Conservation (phyloP, 2,797 vertebrate species). For the Benthosema pterotum region DNA sequence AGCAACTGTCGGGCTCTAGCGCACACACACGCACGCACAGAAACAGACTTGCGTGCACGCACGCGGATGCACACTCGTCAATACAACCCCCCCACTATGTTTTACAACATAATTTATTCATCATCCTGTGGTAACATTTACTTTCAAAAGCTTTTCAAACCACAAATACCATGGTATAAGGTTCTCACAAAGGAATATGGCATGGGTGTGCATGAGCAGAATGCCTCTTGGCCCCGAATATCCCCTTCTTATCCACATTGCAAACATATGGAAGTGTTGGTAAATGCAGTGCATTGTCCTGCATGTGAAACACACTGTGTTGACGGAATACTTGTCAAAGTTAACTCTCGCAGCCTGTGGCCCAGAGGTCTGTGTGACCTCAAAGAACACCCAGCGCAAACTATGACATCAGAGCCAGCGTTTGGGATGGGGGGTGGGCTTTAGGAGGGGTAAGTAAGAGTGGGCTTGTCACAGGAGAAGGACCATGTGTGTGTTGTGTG, state of each 20-base stretch:
- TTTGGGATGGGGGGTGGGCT: too few relatives aligned
- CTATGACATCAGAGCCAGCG: conserved; percentile 47
- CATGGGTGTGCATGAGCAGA: conserved; percentile 12
- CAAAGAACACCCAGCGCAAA: conserved; percentile 53
- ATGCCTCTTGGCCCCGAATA: conserved; percentile 34
- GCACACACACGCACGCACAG: too few relatives aligned
- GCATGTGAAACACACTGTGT: conserved; percentile 24
- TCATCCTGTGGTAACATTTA: conserved; percentile 1
- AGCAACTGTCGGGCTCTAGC: too few relatives aligned
- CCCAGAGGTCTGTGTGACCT: conserved; percentile 65
- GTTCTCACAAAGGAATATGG: conserved; percentile 13
- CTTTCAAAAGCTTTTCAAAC: conserved; percentile 6
- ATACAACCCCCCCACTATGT: not conserved
- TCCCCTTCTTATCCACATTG: conserved; percentile 57
- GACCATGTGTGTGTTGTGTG: too few relatives aligned
- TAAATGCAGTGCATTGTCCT: conserved; percentile 65
- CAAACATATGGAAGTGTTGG: conserved; percentile 62
- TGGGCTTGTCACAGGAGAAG: too few relatives aligned
- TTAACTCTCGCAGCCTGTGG: conserved; percentile 60
- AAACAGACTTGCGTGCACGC: too few relatives aligned
- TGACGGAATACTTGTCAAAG: conserved; percentile 69
- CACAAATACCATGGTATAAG: conserved; percentile 10
- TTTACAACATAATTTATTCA: not conserved
- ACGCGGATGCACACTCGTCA: too few relatives aligned
- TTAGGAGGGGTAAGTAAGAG: too few relatives aligned